phyloP scores from a whole-genome alignment of 2,797 vertebrate species.

The Thaleichthys pacificus region DNA sequence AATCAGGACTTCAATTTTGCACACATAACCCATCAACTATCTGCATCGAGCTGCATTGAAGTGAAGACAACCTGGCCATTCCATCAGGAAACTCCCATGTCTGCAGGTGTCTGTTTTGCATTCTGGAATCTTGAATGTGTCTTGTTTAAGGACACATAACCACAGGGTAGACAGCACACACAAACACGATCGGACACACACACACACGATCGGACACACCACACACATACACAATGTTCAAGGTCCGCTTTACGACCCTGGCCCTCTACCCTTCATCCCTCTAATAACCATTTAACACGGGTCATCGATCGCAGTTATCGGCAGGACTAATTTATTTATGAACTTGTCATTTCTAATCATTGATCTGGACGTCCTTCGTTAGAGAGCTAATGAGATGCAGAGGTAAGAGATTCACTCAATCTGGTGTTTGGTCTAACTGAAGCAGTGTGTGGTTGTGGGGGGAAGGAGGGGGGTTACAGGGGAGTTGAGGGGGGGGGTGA shows the following conservation, averaged over 20 bases:
- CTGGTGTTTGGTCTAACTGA: constrained; percentile 90
- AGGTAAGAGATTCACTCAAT: constrained; percentile 89
- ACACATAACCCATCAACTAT: neutral
- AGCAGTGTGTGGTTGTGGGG: constrained; percentile 79
- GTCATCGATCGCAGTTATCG: constrained; percentile 82
- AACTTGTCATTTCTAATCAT: constrained; percentile 89
- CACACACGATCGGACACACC: no score
- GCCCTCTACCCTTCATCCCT: constrained; percentile 5
- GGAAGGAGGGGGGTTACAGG: constrained; percentile 80
- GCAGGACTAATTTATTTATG: constrained; percentile 93
- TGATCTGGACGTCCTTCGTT: constrained; percentile 81
- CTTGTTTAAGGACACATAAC: neutral
- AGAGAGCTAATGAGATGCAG: constrained; percentile 84
- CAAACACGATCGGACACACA: no score
- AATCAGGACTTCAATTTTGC: neutral
- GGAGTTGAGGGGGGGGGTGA: no score
- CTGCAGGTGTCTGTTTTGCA: no score
- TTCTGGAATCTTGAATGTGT: no score
- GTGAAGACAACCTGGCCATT: no score
- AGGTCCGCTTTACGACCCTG: no score
- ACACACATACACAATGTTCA: no score
- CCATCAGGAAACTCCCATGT: no score
- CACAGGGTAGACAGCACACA: neutral
- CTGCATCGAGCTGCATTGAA: no score
- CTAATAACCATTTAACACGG: constrained; percentile 72